Base-by-base conservation (phyloP, 2,888 invertebrate genomes). In the Dynastes grantii region DNA sequence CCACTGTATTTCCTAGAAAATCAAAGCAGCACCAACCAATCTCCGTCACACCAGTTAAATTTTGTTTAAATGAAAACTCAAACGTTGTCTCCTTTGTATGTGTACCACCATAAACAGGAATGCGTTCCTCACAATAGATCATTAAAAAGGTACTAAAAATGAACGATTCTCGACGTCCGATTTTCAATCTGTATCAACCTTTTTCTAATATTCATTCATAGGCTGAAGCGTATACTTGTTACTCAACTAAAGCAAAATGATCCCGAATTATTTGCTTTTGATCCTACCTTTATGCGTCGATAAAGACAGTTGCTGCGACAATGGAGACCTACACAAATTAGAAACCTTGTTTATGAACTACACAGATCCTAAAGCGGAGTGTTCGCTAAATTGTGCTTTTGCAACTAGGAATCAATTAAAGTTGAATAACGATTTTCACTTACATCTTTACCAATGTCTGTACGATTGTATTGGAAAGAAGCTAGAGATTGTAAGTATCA, bases 401-500 rank as follows among this genome's bases (percentile, higher is more conserved):
- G 45, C 6, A 45, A 45, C 45, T 45, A 8, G 8, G 45, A 8
- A 8, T 45, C 45, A 11, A 45, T 0, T 45, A 45, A 45, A 8
- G 11, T 2, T 8, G 45, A 45, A 45, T 22, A 55, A 55, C 55
- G 55, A 55, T 3, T 16, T 55, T 55, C 22, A n/a, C n/a, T 8
- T 55, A 5, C 13, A 4, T 13, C 16, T n/a, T 16, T 8, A n/a
- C 5, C 55, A 55, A 55, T 55, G 55, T 22, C n/a, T 55, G 5
- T 55, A 55, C 16, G 55, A 55, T 55, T 55, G 55, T 55, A 55
- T 55, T 8, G 55, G 55, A n/a, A 55, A 16, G 8, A 55, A 55
- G 13, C 3, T 55, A 13, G n/a, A 22, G 6, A 55, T 55, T 55
- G 55, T 55, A 55, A 55, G 55, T 55, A 55, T 55, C n/a, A 2